Evolutionary conservation across 1,140 invertebrate genomes (phyloP).

Genomic region (Dysdera silvatica): DNA sequence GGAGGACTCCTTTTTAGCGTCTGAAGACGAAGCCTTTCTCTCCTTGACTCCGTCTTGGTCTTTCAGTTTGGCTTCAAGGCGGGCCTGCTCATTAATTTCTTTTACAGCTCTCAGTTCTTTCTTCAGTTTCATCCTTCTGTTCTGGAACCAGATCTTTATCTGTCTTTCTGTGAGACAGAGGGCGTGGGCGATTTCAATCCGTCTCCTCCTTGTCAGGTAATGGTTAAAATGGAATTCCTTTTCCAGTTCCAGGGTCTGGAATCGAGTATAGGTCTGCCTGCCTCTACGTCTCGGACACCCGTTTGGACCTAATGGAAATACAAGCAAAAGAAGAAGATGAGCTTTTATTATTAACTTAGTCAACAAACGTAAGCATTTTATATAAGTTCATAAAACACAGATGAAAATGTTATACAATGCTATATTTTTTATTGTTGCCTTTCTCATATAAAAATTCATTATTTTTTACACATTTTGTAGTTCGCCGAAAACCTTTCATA

Average conservation of each 20-base stretch:
- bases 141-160: conserved; percentile 97
- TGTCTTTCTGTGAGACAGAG: conserved; percentile 91
- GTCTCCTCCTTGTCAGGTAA: conserved; percentile 84
- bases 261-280: conserved; percentile 91
- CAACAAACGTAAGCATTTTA: no score
- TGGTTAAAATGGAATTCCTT: conserved; percentile 99
- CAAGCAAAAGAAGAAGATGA: conserved; percentile 7
- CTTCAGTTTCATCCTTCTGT: conserved; percentile 95
- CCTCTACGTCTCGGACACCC: conserved; percentile 87
- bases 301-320: conserved; percentile 74
- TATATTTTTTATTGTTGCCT: no score
- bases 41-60: conserved; percentile 57
- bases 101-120: conserved; percentile 87
- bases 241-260: conserved; percentile 87
- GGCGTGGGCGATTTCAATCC: conserved; percentile 95
- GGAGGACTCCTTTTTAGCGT: conserved; percentile 10
- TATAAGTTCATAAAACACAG: no score
- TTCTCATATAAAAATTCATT: no score
- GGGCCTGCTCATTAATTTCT: conserved; percentile 87
- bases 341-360: no score
- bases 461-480: no score
- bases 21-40: conserved; percentile 13
- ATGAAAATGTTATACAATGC: no score
- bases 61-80: conserved; percentile 82
- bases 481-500: no score